Conservation (phyloP, 2,888 invertebrate genomes). For the Synanthedon vespiformis region DNA sequence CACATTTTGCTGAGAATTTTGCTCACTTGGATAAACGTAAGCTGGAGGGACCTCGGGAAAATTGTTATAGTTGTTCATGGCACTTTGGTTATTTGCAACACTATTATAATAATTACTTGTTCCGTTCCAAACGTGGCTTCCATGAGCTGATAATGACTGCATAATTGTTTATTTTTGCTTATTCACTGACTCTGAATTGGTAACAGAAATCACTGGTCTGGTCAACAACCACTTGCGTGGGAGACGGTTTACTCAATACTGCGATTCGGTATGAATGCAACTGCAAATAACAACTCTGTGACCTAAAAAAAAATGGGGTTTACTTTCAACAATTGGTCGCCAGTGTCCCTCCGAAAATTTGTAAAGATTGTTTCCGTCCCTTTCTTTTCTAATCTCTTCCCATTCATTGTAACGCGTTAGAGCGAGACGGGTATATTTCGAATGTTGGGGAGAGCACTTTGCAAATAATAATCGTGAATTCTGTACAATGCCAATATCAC, state of each 20-base stretch:
- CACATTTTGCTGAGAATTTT: slow-evolving; percentile 33
- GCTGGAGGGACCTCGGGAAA: slow-evolving; percentile 27
- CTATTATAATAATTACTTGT: slow-evolving; percentile 16
- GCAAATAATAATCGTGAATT: slow-evolving; percentile 60
- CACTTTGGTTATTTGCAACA: slow-evolving; percentile 41
- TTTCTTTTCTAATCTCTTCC: slow-evolving; percentile 20
- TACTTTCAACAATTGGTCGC: slow-evolving; percentile 64
- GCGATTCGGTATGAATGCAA: slow-evolving; percentile 64
- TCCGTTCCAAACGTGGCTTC: slow-evolving; percentile 56
- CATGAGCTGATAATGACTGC: slow-evolving; percentile 14
- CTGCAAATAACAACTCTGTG: slow-evolving; percentile 63
- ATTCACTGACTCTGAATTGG: too few relatives aligned
- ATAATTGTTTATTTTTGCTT: too few relatives aligned
- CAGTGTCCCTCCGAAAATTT: slow-evolving; percentile 62
- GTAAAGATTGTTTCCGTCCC: slow-evolving; percentile 47
- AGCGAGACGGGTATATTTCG: slow-evolving; percentile 34
- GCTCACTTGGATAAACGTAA: slow-evolving; percentile 40
- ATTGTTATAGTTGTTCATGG: slow-evolving; percentile 30
- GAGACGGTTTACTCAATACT: slow-evolving; percentile 44
- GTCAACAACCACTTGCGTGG: slow-evolving; percentile 43
- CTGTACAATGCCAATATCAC: slow-evolving; percentile 65
- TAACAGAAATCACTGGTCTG: slow-evolving; percentile 18
- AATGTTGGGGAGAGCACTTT: slow-evolving; percentile 44
- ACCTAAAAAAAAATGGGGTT: slow-evolving; percentile 68
- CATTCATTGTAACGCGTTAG: slow-evolving; percentile 14